phyloP scores from a whole-genome alignment of 2,113 vertebrate genomes.

The Manacus vitellinus region DNA sequence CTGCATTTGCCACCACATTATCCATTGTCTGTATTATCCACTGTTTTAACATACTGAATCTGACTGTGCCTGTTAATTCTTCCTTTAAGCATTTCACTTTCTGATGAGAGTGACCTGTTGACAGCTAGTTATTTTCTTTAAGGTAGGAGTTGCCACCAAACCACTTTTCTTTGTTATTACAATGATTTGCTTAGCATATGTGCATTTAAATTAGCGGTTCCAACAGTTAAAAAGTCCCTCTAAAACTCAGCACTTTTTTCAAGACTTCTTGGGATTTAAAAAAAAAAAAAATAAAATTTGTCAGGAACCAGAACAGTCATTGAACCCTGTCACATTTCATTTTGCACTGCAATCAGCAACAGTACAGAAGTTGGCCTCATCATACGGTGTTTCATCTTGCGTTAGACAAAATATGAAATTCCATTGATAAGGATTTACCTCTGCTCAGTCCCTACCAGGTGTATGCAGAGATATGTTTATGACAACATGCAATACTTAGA shows the following conservation, averaged over 20 bases:
- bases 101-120: background rate
- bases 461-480: background rate
- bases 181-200: background rate
- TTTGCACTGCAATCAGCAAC: background rate
- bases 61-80: background rate
- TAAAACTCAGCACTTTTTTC: background rate
- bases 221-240: background rate
- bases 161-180: background rate
- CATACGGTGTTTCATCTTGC: accelerated
- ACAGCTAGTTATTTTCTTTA: background rate
- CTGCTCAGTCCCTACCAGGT: background rate
- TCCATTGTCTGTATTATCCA: background rate
- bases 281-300: background rate
- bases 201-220: background rate
- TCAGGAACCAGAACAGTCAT: background rate
- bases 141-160: background rate
- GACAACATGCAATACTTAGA: background rate
- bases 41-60: background rate
- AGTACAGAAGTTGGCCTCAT: background rate
- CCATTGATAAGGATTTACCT: background rate
- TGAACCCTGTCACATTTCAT: background rate
- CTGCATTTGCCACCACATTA: background rate
- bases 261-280: background rate
- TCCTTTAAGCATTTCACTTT: background rate
- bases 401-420: background rate